These are phyloP conservation scores for Cottus gobio DNA, from an alignment of 2,113 vertebrate species.

Conservation along the genomic window DNA sequence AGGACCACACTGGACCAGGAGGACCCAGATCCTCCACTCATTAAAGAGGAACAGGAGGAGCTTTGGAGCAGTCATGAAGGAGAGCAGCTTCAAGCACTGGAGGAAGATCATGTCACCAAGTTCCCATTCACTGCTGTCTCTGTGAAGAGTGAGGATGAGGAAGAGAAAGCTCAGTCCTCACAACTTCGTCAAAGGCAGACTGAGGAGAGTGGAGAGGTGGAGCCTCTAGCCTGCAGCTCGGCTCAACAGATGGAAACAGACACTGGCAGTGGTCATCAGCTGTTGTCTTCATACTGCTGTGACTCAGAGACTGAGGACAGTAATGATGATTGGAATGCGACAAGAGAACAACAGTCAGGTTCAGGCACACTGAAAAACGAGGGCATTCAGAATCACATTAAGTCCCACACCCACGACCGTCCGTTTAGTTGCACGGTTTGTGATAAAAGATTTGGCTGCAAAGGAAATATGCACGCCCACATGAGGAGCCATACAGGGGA, in stretches of 20 bases:
- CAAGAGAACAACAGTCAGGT: background rate
- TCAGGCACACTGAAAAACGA: background rate
- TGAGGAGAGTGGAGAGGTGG: background rate
- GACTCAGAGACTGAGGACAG: conserved; percentile 22
- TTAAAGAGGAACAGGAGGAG: conserved; percentile 35
- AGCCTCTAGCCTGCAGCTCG: background rate
- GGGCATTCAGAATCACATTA: background rate
- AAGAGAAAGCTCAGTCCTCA: too few relatives aligned
- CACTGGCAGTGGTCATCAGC: background rate
- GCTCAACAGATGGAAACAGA: background rate
- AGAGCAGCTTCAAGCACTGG: background rate
- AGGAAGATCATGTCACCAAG: background rate
- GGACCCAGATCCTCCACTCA: background rate
- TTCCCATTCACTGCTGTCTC: background rate
- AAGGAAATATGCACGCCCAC: conserved; percentile 14
- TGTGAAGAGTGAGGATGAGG: conserved; percentile 20
- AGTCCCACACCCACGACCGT: background rate
- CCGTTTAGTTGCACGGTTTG: conserved; percentile 17
- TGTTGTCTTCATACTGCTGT: background rate
- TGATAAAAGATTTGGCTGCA: conserved; percentile 13
- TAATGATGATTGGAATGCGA: conserved; percentile 1
- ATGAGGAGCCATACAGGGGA: too few relatives aligned
- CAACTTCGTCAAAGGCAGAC: too few relatives aligned
- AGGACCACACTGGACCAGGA: background rate
- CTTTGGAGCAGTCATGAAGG: background rate